Conservation (phyloP, 2,113 vertebrate genomes). For the Neotragus moschatus region DNA sequence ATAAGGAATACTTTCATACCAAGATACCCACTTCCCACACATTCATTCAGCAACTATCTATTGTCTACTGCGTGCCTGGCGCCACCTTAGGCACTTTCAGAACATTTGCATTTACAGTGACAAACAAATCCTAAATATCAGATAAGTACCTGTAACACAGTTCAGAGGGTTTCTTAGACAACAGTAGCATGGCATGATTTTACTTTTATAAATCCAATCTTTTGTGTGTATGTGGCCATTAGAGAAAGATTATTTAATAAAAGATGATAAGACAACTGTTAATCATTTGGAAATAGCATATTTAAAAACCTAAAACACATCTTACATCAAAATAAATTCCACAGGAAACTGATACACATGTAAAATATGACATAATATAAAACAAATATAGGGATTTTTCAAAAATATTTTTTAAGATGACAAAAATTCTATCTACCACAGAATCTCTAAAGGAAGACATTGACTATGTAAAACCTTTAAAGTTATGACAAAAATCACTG, state of each 20-base stretch:
- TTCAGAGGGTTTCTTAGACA: background rate
- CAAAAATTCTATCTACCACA: background rate
- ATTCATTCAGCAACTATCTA: background rate
- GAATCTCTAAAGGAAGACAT: background rate
- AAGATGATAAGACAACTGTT: background rate
- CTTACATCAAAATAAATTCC: background rate
- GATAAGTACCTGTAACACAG: background rate
- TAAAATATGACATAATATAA: background rate
- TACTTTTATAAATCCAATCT: background rate
- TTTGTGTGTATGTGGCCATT: background rate
- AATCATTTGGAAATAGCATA: background rate
- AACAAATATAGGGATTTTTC: background rate
- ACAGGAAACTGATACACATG: background rate
- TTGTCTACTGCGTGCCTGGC: background rate
- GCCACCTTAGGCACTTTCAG: background rate
- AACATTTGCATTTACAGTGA: background rate
- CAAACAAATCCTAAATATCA: background rate
- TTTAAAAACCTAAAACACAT: background rate
- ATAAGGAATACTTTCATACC: background rate
- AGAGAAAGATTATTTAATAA: slow-evolving; percentile 11
- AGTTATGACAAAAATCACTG: background rate
- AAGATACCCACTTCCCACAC: background rate
- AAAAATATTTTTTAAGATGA: background rate
- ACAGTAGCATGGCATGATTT: background rate
- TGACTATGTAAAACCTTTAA: background rate